phyloP scores from a whole-genome alignment of 30 jellyfish, hydroid and myxozoan genomes.

The Nemopilema nomurai region DNA sequence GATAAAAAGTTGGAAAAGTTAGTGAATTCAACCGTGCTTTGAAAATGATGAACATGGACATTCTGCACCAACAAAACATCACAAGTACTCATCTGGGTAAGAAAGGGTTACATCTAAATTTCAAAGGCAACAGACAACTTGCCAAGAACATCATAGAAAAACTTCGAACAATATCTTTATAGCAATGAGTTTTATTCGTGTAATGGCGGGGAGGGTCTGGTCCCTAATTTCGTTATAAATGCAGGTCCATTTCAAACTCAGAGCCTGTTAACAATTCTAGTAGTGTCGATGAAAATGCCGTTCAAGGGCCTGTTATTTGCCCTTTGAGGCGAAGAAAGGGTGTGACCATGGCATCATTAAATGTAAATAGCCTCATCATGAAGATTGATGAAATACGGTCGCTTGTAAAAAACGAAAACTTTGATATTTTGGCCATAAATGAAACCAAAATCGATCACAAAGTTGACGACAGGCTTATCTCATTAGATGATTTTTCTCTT shows the following conservation, averaged over 20 bases:
- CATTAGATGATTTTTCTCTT: not conserved
- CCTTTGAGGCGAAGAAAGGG: slow-evolving; percentile 49
- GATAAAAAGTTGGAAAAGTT: not conserved
- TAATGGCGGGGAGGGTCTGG: slow-evolving; percentile 12
- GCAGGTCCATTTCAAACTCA: not conserved
- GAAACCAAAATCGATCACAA: not conserved
- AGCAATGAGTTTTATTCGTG: no score
- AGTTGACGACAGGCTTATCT: not conserved
- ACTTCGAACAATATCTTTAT: not conserved
- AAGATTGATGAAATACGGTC: no score
- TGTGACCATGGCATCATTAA: slow-evolving; percentile 30
- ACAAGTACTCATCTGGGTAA: slow-evolving; percentile 1
- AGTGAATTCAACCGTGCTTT: not conserved
- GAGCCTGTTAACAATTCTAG: no score
- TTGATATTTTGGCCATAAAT: no score
- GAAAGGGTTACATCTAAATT: not conserved
- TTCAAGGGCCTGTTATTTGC: slow-evolving; percentile 27
- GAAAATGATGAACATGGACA: not conserved
- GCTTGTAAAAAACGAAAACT: no score
- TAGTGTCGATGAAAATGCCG: slow-evolving; percentile 27
- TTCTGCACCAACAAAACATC: slow-evolving; percentile 3
- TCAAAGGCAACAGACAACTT: slow-evolving; percentile 2
- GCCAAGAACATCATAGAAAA: not conserved
- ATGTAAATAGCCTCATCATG: not conserved
- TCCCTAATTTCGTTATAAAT: not conserved